Evolutionary conservation across 2,797 vertebrate species (phyloP), one percentile per base, ranked within the genome.

Genomic region (Acanthiza pusilla): DNA sequence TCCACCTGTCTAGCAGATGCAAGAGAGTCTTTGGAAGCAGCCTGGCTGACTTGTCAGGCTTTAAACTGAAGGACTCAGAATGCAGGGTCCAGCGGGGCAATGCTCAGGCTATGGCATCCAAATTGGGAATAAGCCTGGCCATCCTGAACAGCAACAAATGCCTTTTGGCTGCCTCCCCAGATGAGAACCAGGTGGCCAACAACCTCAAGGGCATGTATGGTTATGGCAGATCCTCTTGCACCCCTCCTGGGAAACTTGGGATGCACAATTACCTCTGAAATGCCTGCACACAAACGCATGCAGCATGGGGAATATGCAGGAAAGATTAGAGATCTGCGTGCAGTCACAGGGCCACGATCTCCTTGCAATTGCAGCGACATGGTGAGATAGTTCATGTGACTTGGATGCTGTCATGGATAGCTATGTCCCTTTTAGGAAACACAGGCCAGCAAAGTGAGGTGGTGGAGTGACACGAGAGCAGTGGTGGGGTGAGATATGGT

Each of bases 241-340:
- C 8, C 7, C 47, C 27, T 45, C 62, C n/a, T 20, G 38, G 62
- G n/a, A 60, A 85, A 29, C 27, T 32, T 67, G 38, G 38, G n/a
- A 45, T 1, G 16, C 54, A 27, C 38, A 32, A 45, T 67, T 45
- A 60, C 32, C 45, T 45, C 47, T 45, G 82, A 45, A 60, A 60
- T 45, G 54, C n/a, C 54, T n/a, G 62, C n/a, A 23, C 62, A 29
- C 8, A 45, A 60, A 23, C 13, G 13, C 48, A 18, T 0, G 0
- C 54, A 67, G 38, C 19, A 19, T 11, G 10, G 45, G 71, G n/a
- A 85, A 23, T 9, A 13, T 27, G 16, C 38, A n/a, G 82, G 23
- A 23, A 38, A 19, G 47, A n/a, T 38, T 20, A 38, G 19, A 53
- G 40, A 76, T 38, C 29, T 45, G 27, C n/a, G n/a, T 25, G 29